phyloP scores from a whole-genome alignment of 64 coral and sea anemone species.

The Montipora capricornis region DNA sequence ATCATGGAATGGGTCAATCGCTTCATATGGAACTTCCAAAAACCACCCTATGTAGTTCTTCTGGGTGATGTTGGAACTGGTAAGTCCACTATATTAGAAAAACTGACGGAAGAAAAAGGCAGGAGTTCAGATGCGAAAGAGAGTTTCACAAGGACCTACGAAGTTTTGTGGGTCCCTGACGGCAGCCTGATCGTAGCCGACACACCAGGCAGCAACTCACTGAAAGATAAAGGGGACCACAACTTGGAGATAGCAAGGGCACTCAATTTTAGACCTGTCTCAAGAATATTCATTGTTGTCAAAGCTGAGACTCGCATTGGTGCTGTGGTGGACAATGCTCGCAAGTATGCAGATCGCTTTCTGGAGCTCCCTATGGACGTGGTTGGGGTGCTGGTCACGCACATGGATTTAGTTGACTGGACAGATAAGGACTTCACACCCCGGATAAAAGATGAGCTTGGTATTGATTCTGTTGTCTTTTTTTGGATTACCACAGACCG shows the following conservation, averaged over 20 bases:
- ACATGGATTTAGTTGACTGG: slow-evolving; percentile 51
- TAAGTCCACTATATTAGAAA: slow-evolving; percentile 34
- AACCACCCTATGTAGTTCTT: slow-evolving; percentile 36
- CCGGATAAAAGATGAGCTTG: slow-evolving; percentile 30
- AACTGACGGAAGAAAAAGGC: slow-evolving; percentile 33
- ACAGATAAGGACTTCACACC: slow-evolving; percentile 14
- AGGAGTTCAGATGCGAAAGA: slow-evolving; percentile 39
- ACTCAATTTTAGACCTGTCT: slow-evolving; percentile 42
- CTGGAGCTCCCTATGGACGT: slow-evolving; percentile 47
- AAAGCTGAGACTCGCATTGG: slow-evolving; percentile 61
- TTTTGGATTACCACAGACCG: background rate
- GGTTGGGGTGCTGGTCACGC: slow-evolving; percentile 41
- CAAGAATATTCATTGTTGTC: slow-evolving; percentile 63
- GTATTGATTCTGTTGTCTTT: slow-evolving; percentile 47
- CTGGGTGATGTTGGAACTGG: slow-evolving; percentile 54
- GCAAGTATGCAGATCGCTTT: slow-evolving; percentile 61
- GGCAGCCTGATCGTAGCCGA: slow-evolving; percentile 50
- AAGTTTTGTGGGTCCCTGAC: slow-evolving; percentile 30
- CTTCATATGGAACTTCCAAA: background rate
- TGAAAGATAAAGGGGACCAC: slow-evolving; percentile 49
- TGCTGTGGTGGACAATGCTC: slow-evolving; percentile 49
- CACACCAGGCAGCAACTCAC: slow-evolving; percentile 54
- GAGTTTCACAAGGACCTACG: slow-evolving; percentile 25
- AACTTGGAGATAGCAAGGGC: background rate
- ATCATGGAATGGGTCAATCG: too few species aligned